Conservation (phyloP, 1,140 invertebrate genomes). For the Lepidotrigona ventralis region DNA sequence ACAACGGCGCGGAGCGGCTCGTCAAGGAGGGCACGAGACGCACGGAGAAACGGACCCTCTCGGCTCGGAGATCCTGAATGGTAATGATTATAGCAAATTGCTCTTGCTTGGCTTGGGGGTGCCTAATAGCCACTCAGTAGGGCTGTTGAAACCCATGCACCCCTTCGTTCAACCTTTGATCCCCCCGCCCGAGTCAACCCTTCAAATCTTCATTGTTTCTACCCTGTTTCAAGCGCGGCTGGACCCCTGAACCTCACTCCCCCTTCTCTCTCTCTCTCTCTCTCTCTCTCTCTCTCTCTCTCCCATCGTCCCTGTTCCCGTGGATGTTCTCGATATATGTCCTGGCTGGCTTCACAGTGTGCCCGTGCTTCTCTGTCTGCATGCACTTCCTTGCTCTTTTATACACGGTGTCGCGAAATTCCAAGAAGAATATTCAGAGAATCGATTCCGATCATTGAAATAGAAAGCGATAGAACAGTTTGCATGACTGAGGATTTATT, state of each 20-base stretch:
- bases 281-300: neutral
- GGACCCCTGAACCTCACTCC: slow-evolving; percentile 10
- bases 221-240: slow-evolving; percentile 57
- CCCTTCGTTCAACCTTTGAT: slow-evolving; percentile 77
- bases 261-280: neutral
- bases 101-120: slow-evolving; percentile 70
- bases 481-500: no score
- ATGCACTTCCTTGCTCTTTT: slow-evolving; percentile 41
- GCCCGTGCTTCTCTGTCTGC: slow-evolving; percentile 27
- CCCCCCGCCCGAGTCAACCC: slow-evolving; percentile 73
- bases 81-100: slow-evolving; percentile 77
- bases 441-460: fast-evolving
- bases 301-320: neutral
- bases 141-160: slow-evolving; percentile 72
- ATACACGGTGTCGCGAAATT: neutral
- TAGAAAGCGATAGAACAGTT: no score
- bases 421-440: neutral
- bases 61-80: slow-evolving; percentile 73
- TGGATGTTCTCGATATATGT: slow-evolving; percentile 56
- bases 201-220: slow-evolving; percentile 73
- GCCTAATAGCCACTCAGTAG: slow-evolving; percentile 77
- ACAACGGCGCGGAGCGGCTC: slow-evolving; percentile 43
- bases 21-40: slow-evolving; percentile 53
- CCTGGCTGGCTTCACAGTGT: slow-evolving; percentile 7
- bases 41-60: slow-evolving; percentile 67